Base-by-base conservation (phyloP, 1,140 invertebrate genomes). In the Battus philenor region DNA sequence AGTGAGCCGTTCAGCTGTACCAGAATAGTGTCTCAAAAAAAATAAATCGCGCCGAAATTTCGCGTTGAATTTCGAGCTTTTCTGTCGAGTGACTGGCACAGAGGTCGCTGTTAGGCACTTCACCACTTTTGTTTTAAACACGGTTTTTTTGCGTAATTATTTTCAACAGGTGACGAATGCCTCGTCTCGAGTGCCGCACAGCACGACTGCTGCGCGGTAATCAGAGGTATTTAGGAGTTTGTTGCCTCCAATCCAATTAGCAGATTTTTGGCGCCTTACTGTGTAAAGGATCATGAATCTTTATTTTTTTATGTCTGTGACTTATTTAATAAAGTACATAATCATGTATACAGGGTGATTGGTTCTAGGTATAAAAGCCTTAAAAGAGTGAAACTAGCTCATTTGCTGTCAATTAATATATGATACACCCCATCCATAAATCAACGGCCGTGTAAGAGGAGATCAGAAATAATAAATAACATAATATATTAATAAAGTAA, bases 91-190 rank as follows among this genome's bases (percentile, higher is more conserved):
- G 74, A 57, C 59, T 68, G 76, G 68, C 74, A 82, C 73, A 78
- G 73, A 57, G 64, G 61, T 59, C 64, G 61, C 57, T 68, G 71
- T 72, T 59, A 59, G 63, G 55, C 41, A 64, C 56, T 62, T 56
- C 74, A 60, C 61, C 75, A 78, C 75, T 82, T 84, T 84, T 84
- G 75, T 84, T 80, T 76, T 76, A 67, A 54, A 64, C 59, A 68
- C 45, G 68, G 75, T 74, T 81, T 81, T 81, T 84, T 81, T 84
- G 75, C 68, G 77, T 81, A 81, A 81, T 81, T 84, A 81, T 81
- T 84, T 81, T 79, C 73, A 81, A 81, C 80, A 84, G 80, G 80
- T 84, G 80, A 84, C 80, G 80, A 80, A 80, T 74, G 73, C 59
- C 62, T 24, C 64, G 75, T 73, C 77, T 81, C 68, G 55, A 84